Conservation (phyloP, 2,888 invertebrate species). For the Platerodrilus igneus region DNA sequence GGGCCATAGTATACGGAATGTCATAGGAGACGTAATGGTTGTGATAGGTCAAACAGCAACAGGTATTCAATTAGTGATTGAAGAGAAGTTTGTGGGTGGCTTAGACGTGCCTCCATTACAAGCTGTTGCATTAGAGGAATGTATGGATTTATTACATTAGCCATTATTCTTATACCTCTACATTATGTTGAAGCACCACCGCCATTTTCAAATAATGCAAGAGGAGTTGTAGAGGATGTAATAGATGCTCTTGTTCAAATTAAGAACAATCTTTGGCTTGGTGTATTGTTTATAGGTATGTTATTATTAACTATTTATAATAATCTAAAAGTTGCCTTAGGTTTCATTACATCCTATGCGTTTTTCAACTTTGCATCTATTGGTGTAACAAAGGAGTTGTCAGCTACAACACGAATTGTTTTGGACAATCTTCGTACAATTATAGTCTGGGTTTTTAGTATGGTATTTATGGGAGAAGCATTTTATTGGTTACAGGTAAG, state of each 20-base stretch:
- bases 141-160: conserved; percentile 64
- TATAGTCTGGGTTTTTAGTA: conserved; percentile 82
- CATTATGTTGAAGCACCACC: conserved; percentile 73
- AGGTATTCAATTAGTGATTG: conserved; percentile 89
- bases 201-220: conserved; percentile 73
- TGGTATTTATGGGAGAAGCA: conserved; percentile 70
- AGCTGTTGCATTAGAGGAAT: conserved; percentile 85
- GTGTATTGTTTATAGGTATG: conserved; percentile 53
- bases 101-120: conserved; percentile 84
- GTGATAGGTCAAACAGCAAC: conserved; percentile 75
- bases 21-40: conserved; percentile 72
- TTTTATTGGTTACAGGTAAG: conserved; percentile 71
- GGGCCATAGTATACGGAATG: conserved; percentile 56
- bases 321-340: conserved; percentile 47
- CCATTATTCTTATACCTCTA: conserved; percentile 66
- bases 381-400: conserved; percentile 88
- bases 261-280: conserved; percentile 56
- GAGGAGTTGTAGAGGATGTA: conserved; percentile 75
- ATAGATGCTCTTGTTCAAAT: conserved; percentile 83
- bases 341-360: conserved; percentile 80
- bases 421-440: conserved; percentile 78
- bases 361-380: conserved; percentile 92
- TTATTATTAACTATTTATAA: too few relatives aligned
- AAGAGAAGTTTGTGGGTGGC: conserved; percentile 83
- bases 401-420: conserved; percentile 87